Conservation (phyloP, 2,888 invertebrate species). For the Drosophila subsilvestris region DNA sequence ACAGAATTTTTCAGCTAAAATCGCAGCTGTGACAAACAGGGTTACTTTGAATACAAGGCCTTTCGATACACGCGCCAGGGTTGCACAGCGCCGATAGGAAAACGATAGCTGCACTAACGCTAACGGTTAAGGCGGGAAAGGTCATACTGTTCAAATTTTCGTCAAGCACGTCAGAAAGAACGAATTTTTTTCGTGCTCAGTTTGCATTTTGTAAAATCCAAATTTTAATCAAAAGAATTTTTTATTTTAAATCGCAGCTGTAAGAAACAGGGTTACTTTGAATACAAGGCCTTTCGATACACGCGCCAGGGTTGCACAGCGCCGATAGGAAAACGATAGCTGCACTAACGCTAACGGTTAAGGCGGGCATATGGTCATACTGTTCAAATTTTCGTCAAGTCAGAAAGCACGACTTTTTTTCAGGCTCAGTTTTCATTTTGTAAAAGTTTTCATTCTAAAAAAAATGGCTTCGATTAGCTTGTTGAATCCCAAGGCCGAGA, state of each 20-base stretch:
- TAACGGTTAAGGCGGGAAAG: constrained; percentile 17
- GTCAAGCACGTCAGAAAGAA: background rate
- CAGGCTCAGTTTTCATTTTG: background rate
- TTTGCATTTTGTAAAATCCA: background rate
- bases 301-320: background rate
- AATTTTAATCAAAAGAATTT: too few species aligned
- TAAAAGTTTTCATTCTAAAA: background rate
- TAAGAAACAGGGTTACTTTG: constrained; percentile 46
- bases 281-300: constrained; percentile 11
- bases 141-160: constrained; percentile 2
- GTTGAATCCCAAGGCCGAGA: constrained; percentile 99
- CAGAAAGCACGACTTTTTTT: background rate
- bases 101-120: constrained; percentile 20
- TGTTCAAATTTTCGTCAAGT: background rate
- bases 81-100: background rate
- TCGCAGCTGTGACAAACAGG: constrained; percentile 59
- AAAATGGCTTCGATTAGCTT: constrained; percentile 87
- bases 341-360: constrained; percentile 29
- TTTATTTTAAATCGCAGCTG: too few species aligned
- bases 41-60: constrained; percentile 18
- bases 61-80: constrained; percentile 15
- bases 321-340: background rate
- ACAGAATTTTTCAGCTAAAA: constrained; percentile 55
- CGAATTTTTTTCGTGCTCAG: background rate
- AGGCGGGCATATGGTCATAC: constrained; percentile 3